These are phyloP conservation scores for Crotophaga sulcirostris DNA, from an alignment of 2,113 vertebrate species.

Conservation along the genomic window DNA sequence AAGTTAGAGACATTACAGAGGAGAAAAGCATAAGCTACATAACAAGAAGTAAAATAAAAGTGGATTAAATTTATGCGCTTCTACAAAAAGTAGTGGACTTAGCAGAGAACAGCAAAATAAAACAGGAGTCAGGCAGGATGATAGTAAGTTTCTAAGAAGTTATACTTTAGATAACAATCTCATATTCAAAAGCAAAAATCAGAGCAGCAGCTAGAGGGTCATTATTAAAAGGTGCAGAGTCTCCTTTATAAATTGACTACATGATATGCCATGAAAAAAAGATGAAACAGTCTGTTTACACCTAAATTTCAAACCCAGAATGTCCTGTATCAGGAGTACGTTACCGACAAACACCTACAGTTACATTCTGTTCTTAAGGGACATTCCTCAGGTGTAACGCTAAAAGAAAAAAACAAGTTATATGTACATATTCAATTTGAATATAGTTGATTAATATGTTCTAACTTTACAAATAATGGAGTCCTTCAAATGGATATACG, in stretches of 20 bases:
- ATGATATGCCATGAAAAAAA: neutral
- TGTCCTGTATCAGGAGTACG: neutral
- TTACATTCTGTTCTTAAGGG: neutral
- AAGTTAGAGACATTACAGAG: neutral
- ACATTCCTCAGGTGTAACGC: neutral
- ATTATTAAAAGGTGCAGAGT: neutral
- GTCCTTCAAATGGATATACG: neutral
- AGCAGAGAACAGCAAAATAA: neutral
- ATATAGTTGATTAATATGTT: neutral
- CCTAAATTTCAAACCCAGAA: neutral
- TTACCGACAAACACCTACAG: neutral
- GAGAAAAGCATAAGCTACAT: neutral
- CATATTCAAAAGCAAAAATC: neutral
- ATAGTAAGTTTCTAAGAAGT: neutral
- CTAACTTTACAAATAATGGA: neutral
- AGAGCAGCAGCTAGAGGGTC: neutral
- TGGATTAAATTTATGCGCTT: neutral
- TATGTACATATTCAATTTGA: neutral
- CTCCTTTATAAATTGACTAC: neutral
- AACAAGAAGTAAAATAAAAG: neutral
- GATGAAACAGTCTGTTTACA: neutral
- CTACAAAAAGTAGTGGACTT: neutral
- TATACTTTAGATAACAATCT: neutral
- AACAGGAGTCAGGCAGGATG: neutral
- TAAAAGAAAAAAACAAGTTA: neutral